phyloP scores from a whole-genome alignment of 2,888 invertebrate species.

The Teleiodes luculella region DNA sequence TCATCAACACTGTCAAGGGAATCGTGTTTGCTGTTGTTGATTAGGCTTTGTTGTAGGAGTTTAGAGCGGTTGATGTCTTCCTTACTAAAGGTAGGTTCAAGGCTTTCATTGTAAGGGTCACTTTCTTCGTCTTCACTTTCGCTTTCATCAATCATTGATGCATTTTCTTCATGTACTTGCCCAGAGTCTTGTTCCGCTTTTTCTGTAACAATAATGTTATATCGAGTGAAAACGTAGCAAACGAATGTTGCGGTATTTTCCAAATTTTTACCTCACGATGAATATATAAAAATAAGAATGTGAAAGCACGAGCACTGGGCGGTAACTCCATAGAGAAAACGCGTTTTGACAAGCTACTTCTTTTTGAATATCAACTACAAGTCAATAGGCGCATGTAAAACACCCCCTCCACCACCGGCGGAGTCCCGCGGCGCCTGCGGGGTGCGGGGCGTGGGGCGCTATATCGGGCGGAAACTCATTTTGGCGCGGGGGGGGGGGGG shows the following conservation, averaged over 20 bases:
- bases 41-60: constrained; percentile 30
- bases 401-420: too few relatives aligned
- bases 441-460: too few relatives aligned
- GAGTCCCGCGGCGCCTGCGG: too few relatives aligned
- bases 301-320: too few relatives aligned
- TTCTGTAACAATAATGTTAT: constrained; percentile 38
- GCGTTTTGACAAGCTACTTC: too few relatives aligned
- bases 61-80: constrained; percentile 46
- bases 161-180: constrained; percentile 33
- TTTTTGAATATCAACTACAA: too few relatives aligned
- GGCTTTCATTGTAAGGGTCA: constrained; percentile 48
- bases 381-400: too few relatives aligned
- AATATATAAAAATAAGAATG: not conserved
- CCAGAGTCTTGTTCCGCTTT: constrained; percentile 38
- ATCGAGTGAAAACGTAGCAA: too few relatives aligned
- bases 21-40: constrained; percentile 12
- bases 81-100: constrained; percentile 58
- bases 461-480: too few relatives aligned
- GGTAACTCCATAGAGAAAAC: too few relatives aligned
- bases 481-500: too few relatives aligned
- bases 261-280: not conserved
- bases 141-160: constrained; percentile 45
- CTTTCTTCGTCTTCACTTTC: constrained; percentile 39
- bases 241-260: too few relatives aligned
- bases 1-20: constrained; percentile 12